Percentiles rank a stretch among this genome's conserved stretches.
Conservation (phyloP, 2,888 invertebrate species). For the Ophion obscuratus region DNA sequence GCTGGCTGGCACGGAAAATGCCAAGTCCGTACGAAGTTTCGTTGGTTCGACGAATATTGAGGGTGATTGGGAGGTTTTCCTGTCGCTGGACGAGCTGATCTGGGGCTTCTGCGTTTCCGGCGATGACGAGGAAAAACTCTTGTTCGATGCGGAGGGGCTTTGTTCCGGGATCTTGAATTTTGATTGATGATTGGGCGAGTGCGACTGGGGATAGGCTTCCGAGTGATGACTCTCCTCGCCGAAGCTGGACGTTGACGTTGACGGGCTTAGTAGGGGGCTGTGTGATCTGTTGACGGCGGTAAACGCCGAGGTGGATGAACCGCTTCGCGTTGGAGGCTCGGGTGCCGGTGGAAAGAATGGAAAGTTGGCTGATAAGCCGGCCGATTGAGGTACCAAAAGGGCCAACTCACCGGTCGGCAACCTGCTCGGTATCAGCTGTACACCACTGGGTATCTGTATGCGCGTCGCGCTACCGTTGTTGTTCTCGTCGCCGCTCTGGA, state of each 20-base stretch:
- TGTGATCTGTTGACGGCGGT: slow-evolving; percentile 84
- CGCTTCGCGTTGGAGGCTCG: slow-evolving; percentile 75
- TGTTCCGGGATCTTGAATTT: slow-evolving; percentile 80
- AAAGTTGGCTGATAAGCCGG: slow-evolving; percentile 84
- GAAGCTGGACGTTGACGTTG: slow-evolving; percentile 89
- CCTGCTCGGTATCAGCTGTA: slow-evolving; percentile 88
- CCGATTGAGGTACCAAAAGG: slow-evolving; percentile 87
- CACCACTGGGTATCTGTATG: slow-evolving; percentile 87
- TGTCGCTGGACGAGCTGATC: slow-evolving; percentile 81
- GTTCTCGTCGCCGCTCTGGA: slow-evolving; percentile 83
- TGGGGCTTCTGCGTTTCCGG: slow-evolving; percentile 82
- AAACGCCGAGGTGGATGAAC: slow-evolving; percentile 81
- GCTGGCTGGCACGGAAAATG: slow-evolving; percentile 54
- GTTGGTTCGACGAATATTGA: slow-evolving; percentile 70
- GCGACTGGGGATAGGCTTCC: slow-evolving; percentile 77
- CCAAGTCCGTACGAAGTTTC: slow-evolving; percentile 65
- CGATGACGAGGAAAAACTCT: slow-evolving; percentile 76
- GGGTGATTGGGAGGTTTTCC: slow-evolving; percentile 74
- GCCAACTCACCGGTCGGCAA: slow-evolving; percentile 89
- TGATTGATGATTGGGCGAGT: slow-evolving; percentile 73
- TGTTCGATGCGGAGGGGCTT: slow-evolving; percentile 74
- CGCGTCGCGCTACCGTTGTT: slow-evolving; percentile 84
- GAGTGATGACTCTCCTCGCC: slow-evolving; percentile 86
- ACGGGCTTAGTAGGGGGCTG: slow-evolving; percentile 90
- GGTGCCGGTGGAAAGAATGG: slow-evolving; percentile 84